These are phyloP conservation scores for Catharus bicknelli DNA, from an alignment of 2,113 vertebrate species.

Conservation along the genomic window DNA sequence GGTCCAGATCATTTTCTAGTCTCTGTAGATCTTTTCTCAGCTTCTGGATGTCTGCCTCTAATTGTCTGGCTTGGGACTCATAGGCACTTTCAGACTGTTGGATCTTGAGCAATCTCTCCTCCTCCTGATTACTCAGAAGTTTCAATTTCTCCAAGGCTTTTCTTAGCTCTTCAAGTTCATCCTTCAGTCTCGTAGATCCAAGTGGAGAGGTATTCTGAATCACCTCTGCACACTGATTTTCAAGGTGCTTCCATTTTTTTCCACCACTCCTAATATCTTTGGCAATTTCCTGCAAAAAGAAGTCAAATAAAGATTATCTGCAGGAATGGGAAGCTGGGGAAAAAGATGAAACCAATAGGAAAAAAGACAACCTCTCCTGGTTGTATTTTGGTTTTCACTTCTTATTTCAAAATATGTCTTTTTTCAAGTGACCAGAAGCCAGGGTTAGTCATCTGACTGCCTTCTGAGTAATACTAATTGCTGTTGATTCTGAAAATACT, in stretches of 20 bases:
- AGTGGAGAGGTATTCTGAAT: conserved; percentile 84
- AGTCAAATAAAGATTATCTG: not conserved
- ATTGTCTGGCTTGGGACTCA: conserved; percentile 59
- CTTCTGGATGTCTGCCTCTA: conserved; percentile 76
- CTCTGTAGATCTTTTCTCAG: conserved; percentile 73
- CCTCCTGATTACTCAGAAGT: conserved; percentile 69
- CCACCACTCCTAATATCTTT: conserved; percentile 76
- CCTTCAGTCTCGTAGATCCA: conserved; percentile 79
- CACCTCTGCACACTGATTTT: conserved; percentile 73
- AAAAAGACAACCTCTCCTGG: not conserved
- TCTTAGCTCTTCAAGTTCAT: conserved; percentile 82
- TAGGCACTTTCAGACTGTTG: conserved; percentile 77
- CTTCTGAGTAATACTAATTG: not conserved
- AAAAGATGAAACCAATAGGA: not conserved
- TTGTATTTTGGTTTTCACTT: not conserved
- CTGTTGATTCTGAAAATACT: not conserved
- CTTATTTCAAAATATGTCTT: not conserved
- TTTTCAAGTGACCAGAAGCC: not conserved
- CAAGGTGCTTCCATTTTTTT: conserved; percentile 77
- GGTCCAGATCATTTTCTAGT: conserved; percentile 76
- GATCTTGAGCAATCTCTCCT: conserved; percentile 69
- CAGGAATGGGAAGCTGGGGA: not conserved
- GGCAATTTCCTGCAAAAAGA: conserved; percentile 70
- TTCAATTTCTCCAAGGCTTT: conserved; percentile 81
- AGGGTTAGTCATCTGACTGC: not conserved